Evolutionary conservation across 2,113 vertebrate species (phyloP).

Genomic region (Nyctibius bracteatus): DNA sequence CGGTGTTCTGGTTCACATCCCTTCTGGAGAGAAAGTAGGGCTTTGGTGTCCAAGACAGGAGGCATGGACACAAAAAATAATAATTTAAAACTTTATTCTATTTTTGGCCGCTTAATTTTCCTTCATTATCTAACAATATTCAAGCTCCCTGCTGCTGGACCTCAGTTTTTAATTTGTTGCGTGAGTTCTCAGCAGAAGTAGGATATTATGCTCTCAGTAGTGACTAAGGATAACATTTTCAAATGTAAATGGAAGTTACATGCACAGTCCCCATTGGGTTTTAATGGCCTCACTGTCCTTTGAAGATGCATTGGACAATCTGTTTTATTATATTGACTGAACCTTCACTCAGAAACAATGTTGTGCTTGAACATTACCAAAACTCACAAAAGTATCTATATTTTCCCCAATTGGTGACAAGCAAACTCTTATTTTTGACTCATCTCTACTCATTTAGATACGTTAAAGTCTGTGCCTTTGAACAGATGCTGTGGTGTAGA

Average conservation of each 20-base stretch:
- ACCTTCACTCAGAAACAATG: neutral
- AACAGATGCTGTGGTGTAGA: no score
- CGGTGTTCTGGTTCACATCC: rapidly evolving
- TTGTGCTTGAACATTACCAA: neutral
- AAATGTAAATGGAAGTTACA: neutral
- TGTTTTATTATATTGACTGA: neutral
- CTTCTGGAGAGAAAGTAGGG: no score
- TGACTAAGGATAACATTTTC: neutral
- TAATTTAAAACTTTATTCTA: rapidly evolving
- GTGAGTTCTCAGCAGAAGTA: neutral
- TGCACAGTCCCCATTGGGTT: rapidly evolving
- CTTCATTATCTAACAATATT: neutral
- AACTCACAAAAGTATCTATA: neutral
- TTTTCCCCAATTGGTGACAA: neutral
- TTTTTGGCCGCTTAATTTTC: neutral
- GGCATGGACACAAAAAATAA: rapidly evolving
- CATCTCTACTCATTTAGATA: neutral
- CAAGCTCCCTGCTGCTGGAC: neutral
- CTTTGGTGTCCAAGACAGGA: neutral
- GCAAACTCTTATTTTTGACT: neutral
- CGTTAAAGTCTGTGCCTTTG: neutral
- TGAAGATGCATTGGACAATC: neutral
- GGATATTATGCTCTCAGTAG: neutral
- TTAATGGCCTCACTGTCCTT: neutral
- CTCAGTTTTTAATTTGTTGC: neutral